Evolutionary conservation across 2,888 invertebrate species (phyloP), one percentile per base, ranked within the genome.

Genomic region (Crepidodera aurea): DNA sequence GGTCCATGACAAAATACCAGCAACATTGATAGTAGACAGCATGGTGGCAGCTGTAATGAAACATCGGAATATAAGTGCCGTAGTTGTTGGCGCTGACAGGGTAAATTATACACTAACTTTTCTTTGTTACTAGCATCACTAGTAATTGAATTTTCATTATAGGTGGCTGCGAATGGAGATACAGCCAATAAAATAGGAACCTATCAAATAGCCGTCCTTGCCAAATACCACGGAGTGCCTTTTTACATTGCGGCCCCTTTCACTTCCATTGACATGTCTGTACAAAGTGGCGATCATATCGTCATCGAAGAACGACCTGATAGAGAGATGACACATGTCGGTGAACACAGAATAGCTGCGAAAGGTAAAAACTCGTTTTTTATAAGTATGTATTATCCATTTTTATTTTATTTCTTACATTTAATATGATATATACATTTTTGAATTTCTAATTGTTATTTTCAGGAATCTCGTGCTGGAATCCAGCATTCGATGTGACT

Each of bases 121-220:
- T 42, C 13, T 8, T 13, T 3, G 4, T 13, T 39, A 7, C 13
- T 22, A 34, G n/a, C 29, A 34, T 10, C 12, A n/a, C n/a, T n/a
- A n/a, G n/a, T n/a, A n/a, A n/a, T n/a, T n/a, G n/a, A n/a, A n/a
- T n/a, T n/a, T n/a, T n/a, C n/a, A n/a, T n/a, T 22, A 4, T 56
- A 90, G 90, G 89, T 96, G 27, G 95, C 94, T 10, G 89, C 91
- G 1, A 99, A 99, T 81, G 99, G 99, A 0, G 98, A 99, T 80
- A 98, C 98, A 0, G 98, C 98, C 0, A 99, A 99, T 80, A 99
- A 99, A 87, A 97, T 98, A 77, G 98, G 97, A 73, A 96, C 96
- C 10, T 96, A 95, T 79, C 95, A 96, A 85, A 91, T 98, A 76
- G 96, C 98, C 0, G 92, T 98, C 50, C 85, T 93, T 44, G 96